Evolutionary conservation across 2,113 vertebrate species (phyloP).

Genomic region (Oenanthe melanoleuca): DNA sequence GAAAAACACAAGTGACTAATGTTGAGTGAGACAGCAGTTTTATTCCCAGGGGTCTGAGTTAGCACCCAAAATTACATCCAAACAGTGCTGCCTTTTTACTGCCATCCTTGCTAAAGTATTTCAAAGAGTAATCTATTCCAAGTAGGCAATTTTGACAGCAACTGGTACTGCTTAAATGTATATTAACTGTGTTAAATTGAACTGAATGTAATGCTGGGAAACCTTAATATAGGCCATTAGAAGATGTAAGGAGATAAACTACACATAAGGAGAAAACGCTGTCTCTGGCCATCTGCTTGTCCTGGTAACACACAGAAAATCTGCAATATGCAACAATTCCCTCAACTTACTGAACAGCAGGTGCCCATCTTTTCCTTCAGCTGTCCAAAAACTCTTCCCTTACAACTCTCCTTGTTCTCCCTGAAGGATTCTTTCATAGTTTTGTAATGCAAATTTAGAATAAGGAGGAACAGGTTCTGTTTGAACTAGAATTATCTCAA

Average conservation of each 20-base stretch:
- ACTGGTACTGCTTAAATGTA: not conserved
- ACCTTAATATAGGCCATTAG: constrained; percentile 46
- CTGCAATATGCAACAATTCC: constrained; percentile 57
- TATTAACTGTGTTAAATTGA: constrained; percentile 33
- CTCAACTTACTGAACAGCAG: constrained; percentile 64
- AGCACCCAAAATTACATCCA: not conserved
- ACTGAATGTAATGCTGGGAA: constrained; percentile 15
- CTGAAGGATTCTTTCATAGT: not conserved
- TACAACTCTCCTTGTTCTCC: not conserved
- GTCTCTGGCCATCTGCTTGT: constrained; percentile 68
- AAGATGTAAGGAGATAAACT: constrained; percentile 47
- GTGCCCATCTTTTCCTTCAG: constrained; percentile 62
- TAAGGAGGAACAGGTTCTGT: constrained; percentile 20
- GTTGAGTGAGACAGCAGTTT: not conserved
- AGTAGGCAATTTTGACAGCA: constrained; percentile 3
- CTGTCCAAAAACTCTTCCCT: constrained; percentile 42
- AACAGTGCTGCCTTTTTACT: not conserved
- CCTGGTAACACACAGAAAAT: constrained; percentile 35
- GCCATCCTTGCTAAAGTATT: not conserved
- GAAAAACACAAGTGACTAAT: not conserved
- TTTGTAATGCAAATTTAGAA: constrained; percentile 54
- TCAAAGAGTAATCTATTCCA: constrained; percentile 1
- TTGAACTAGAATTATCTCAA: constrained; percentile 25
- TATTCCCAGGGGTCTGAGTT: not conserved
- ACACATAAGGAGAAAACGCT: constrained; percentile 36